Evolutionary conservation across 2,888 invertebrate species (phyloP), one percentile per base, ranked within the genome.

Genomic region (Axea sp.): DNA sequence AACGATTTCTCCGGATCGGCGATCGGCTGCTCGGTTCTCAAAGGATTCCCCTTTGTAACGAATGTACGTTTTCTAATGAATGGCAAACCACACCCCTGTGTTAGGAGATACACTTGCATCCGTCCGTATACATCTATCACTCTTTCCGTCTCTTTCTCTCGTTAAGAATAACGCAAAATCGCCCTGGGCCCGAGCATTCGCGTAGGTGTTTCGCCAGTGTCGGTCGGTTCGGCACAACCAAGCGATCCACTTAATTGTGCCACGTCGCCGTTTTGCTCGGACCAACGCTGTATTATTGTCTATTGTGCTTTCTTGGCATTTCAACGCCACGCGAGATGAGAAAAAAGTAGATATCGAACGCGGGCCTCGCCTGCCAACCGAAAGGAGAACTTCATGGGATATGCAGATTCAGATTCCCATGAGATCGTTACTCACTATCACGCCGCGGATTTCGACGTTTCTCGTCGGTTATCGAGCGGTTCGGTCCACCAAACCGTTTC

Each of bases 51-150:
- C 59, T 17, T 51, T 41, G 75, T 77, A 78, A 79, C 81, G 76
- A 81, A 80, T 80, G 81, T 80, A 76, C 80, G 33, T 14, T 78
- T 75, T 80, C 78, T 81, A 82, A 83, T 80, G 83, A 83, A 84
- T 81, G 80, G 78, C 76, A 79, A 77, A 81, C 85, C 86, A 84
- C 85, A 83, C 85, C 85, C 78, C 49, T 49, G 51, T 79, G 69
- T 74, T 60, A 69, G 69, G 72, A 31, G 33, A 77, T 82, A 82
- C 85, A 85, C 85, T 84, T 84, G 85, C 81, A 77, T 73, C 74
- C 62, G 35, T 69, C 39, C n/a, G n/a, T n/a, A n/a, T n/a, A n/a
- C n/a, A n/a, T 43, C 43, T 31, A 5, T 57, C 35, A 26, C 26
- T n/a, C n/a, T n/a, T n/a, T n/a, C n/a, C n/a, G n/a, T n/a, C n/a